These are phyloP conservation scores for Odocoileus hemionus DNA, from an alignment of 2,113 vertebrate genomes.

Conservation along the genomic window DNA sequence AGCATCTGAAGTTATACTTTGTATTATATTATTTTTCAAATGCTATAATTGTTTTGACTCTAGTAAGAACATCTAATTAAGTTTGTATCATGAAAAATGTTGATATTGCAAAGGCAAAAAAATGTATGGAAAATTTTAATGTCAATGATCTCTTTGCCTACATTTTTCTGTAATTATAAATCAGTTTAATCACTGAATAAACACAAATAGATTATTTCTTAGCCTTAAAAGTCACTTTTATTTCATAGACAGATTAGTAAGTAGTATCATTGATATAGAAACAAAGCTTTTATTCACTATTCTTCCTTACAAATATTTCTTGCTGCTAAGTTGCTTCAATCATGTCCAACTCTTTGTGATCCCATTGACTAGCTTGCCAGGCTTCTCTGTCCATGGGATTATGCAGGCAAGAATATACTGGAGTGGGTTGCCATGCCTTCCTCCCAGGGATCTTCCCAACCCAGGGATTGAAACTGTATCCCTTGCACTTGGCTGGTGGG, in stretches of 20 bases:
- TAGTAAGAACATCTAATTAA: slow-evolving; percentile 73
- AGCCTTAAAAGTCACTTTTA: slow-evolving; percentile 15
- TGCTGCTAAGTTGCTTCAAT: neutral
- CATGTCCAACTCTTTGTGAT: neutral
- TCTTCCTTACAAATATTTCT: neutral
- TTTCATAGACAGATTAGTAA: neutral
- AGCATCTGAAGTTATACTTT: slow-evolving; percentile 62
- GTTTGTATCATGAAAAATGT: slow-evolving; percentile 69
- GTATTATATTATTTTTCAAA: slow-evolving; percentile 62
- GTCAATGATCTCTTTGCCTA: slow-evolving; percentile 81
- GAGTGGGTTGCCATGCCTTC: neutral
- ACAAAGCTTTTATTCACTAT: neutral
- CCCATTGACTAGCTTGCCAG: neutral
- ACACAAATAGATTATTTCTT: slow-evolving; percentile 45
- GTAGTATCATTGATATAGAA: neutral
- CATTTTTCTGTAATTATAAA: slow-evolving; percentile 77
- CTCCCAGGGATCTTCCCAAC: neutral
- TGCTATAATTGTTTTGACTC: slow-evolving; percentile 61
- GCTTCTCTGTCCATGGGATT: neutral
- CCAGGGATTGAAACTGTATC: neutral
- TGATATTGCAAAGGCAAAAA: slow-evolving; percentile 76
- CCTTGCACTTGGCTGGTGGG: neutral
- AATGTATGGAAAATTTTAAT: slow-evolving; percentile 75
- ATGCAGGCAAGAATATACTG: neutral
- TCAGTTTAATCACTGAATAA: slow-evolving; percentile 49